Evolutionary conservation across 2,888 invertebrate genomes (phyloP).

Genomic region (Pantelozetes paolii): DNA sequence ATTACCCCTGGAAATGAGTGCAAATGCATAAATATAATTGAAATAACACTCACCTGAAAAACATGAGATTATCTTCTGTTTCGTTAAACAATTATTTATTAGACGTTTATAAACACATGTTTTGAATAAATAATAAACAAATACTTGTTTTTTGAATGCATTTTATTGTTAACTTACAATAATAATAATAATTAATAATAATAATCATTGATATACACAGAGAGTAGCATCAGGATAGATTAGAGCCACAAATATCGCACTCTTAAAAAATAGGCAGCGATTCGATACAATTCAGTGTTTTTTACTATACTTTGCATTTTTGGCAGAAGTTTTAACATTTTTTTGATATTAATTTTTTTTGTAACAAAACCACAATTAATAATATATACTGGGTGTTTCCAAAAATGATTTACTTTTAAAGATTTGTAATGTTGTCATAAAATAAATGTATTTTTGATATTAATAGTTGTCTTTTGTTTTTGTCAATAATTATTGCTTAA

Average conservation of each 20-base stretch:
- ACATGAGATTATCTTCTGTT: no score
- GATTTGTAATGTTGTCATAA: no score
- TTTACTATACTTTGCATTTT: slow-evolving; percentile 25
- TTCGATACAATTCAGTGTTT: slow-evolving; percentile 12
- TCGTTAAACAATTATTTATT: no score
- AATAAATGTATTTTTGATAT: not conserved
- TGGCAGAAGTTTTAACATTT: slow-evolving; percentile 23
- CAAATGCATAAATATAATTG: no score
- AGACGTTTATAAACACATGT: no score
- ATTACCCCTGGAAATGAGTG: no score
- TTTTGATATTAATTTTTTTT: slow-evolving; percentile 15
- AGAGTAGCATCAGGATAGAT: not conserved
- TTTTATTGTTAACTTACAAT: slow-evolving; percentile 31
- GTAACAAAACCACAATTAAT: slow-evolving; percentile 18
- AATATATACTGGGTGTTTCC: not conserved
- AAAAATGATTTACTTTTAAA: not conserved
- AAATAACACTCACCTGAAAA: no score
- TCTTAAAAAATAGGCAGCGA: slow-evolving; percentile 21
- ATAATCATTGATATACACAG: slow-evolving; percentile 4
- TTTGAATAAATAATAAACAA: no score
- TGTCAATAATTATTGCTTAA: not conserved
- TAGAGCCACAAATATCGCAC: not conserved
- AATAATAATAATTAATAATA: not conserved
- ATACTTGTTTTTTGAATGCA: not conserved
- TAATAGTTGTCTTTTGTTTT: not conserved